phyloP scores from a whole-genome alignment of 92 coral and sea anemone genomes.

The Epizoanthus stellaris region DNA sequence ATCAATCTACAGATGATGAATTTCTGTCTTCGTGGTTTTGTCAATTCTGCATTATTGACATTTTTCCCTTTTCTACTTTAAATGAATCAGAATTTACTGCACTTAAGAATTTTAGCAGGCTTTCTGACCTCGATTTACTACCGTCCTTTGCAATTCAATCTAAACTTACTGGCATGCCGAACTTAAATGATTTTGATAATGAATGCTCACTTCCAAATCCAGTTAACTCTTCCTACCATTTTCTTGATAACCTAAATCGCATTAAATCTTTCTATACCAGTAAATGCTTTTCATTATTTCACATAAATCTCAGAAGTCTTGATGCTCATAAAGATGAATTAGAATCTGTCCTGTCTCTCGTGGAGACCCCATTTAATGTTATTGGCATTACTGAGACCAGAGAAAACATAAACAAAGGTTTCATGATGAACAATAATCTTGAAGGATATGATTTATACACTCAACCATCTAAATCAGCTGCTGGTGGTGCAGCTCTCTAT shows the following conservation, averaged over 20 bases:
- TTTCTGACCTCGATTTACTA: constrained; percentile 30
- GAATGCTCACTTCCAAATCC: constrained; percentile 49
- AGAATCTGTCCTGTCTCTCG: constrained; percentile 32
- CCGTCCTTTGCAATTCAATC: constrained; percentile 49
- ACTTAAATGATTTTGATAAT: constrained; percentile 46
- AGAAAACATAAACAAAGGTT: constrained; percentile 35
- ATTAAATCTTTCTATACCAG: constrained; percentile 13
- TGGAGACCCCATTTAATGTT: constrained; percentile 48
- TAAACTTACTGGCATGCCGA: constrained; percentile 46
- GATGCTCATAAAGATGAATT: constrained; percentile 55
- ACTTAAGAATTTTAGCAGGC: constrained; percentile 23
- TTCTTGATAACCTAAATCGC: constrained; percentile 29
- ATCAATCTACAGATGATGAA: constrained; percentile 9
- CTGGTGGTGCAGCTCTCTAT: constrained; percentile 49
- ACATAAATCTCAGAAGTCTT: constrained; percentile 46
- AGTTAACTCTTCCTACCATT: constrained; percentile 29
- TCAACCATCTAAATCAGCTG: constrained; percentile 45
- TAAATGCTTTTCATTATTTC: constrained; percentile 37
- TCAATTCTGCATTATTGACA: constrained; percentile 18
- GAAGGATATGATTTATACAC: constrained; percentile 33
- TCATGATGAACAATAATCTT: constrained; percentile 47
- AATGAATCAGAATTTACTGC: constrained; percentile 42
- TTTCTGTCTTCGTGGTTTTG: constrained; percentile 20
- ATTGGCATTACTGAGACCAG: constrained; percentile 47
- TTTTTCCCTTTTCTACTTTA: constrained; percentile 31